These are phyloP conservation scores for Cynopterus sphinx DNA, from an alignment of 2,797 vertebrate species.

Conservation along the genomic window DNA sequence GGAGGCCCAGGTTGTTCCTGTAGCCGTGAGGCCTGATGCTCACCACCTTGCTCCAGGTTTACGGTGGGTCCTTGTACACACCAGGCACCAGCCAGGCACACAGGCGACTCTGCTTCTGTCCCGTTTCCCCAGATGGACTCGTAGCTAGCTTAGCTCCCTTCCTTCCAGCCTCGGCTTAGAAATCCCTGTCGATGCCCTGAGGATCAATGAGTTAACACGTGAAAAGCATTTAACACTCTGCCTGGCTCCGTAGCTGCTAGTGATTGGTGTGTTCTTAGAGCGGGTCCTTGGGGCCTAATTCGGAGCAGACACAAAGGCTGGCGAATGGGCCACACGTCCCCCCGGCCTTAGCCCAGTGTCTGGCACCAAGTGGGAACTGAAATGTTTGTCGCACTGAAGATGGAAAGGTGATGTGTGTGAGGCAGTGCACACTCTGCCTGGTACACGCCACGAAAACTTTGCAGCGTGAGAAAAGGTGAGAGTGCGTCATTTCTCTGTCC, in stretches of 20 bases:
- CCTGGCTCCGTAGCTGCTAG: neutral
- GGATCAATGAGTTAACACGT: neutral
- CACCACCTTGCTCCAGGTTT: neutral
- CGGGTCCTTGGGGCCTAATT: neutral
- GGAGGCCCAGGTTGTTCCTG: neutral
- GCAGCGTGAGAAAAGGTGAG: too few relatives aligned
- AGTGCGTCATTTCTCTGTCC: neutral
- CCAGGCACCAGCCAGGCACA: neutral
- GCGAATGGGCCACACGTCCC: neutral
- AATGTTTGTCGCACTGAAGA: neutral
- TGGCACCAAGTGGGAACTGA: neutral
- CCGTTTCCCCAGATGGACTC: neutral
- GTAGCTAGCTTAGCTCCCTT: neutral
- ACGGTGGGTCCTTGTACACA: fast-evolving
- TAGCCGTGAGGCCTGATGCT: neutral
- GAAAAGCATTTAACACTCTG: neutral
- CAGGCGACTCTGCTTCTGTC: neutral
- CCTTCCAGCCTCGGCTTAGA: neutral
- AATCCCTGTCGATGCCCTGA: neutral
- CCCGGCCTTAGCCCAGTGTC: neutral
- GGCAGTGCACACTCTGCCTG: fast-evolving
- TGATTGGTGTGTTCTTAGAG: neutral
- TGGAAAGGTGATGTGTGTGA: fast-evolving
- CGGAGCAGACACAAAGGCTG: neutral
- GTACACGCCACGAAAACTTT: neutral